Base-by-base conservation (phyloP, 2,797 vertebrate genomes). In the Tokudaia muenninki region DNA sequence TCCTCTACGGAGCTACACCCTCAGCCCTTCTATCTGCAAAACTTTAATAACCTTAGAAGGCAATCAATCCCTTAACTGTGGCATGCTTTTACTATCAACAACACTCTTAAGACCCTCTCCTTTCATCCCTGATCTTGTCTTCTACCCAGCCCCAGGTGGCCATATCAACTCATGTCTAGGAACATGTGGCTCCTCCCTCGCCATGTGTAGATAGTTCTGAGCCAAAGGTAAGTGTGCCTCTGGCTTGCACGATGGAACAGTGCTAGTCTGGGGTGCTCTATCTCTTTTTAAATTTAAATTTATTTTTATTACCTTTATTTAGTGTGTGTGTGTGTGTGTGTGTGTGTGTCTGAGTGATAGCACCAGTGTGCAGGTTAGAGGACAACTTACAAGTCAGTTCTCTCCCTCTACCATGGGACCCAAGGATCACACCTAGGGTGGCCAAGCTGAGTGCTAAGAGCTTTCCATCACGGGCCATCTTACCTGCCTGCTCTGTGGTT, bases 131-230 rank as follows among this genome's bases (percentile, higher is more conserved):
- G 44, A 50, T 10, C 50, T 59, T 81, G 34, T 21, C 70, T 44
- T 47, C 80, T 24, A 3, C 34, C 57, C 67, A 59, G 14, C 0
- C 34, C 41, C 0, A 13, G 34, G 24, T 21, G 9, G 26, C 55
- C 22, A 0, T 2, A 0, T 21, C 1, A 3, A 63, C 24, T 24
- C 16, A 17, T 2, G 29, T 61, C 92, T 47, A 9, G 94, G 63
- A 50, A 50, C 8, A 22, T 0, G 4, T 29, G 2, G 14, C 3
- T 21, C 21, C 1, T 0, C 22, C 55, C 65, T 26, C 34, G 14
- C 8, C 0, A 3, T 3, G 11, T 7, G 0, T 24, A 31, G 17
- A 1, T 1, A 1, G 3, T 1, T 8, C 78, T 50, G 37, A 19
- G 9, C 41, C 6, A 0, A 2, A 29, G 12, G 57, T 21, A 67